These are phyloP conservation scores for Latheticus oryzae DNA, from an alignment of 2,888 invertebrate species.

Conservation along the genomic window DNA sequence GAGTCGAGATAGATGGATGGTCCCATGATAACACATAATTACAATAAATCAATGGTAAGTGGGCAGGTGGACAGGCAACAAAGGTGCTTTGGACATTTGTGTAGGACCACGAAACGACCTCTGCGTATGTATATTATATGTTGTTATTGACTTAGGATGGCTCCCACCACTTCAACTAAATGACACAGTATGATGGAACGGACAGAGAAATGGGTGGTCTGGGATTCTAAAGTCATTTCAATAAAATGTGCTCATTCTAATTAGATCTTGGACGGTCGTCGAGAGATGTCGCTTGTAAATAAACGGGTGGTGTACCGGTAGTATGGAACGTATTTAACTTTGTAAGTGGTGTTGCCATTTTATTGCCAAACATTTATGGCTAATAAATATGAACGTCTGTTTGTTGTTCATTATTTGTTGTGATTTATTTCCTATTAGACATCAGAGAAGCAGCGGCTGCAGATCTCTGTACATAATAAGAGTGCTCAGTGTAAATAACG, in stretches of 20 bases:
- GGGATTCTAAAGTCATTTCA: constrained; percentile 11
- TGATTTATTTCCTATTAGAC: constrained; percentile 53
- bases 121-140: constrained; percentile 36
- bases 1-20: constrained; percentile 52
- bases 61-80: constrained; percentile 52
- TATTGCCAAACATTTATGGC: constrained; percentile 57
- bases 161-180: constrained; percentile 35
- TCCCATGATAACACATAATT: constrained; percentile 56
- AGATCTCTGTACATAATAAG: constrained; percentile 42
- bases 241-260: constrained; percentile 11
- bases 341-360: constrained; percentile 46
- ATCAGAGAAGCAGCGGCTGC: constrained; percentile 45
- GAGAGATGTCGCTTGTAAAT: constrained; percentile 17
- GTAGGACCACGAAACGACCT: constrained; percentile 39
- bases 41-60: constrained; percentile 55
- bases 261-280: constrained; percentile 10
- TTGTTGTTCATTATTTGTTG: constrained; percentile 57
- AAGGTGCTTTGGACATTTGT: constrained; percentile 40
- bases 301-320: constrained; percentile 20
- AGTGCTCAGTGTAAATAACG: constrained; percentile 46
- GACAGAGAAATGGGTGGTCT: constrained; percentile 40
- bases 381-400: constrained; percentile 57
- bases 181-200: constrained; percentile 39
- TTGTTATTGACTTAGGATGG: constrained; percentile 43
- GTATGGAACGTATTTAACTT: constrained; percentile 31